These are phyloP conservation scores for Notothenia coriiceps DNA, from an alignment of 2,113 vertebrate genomes.

Conservation along the genomic window DNA sequence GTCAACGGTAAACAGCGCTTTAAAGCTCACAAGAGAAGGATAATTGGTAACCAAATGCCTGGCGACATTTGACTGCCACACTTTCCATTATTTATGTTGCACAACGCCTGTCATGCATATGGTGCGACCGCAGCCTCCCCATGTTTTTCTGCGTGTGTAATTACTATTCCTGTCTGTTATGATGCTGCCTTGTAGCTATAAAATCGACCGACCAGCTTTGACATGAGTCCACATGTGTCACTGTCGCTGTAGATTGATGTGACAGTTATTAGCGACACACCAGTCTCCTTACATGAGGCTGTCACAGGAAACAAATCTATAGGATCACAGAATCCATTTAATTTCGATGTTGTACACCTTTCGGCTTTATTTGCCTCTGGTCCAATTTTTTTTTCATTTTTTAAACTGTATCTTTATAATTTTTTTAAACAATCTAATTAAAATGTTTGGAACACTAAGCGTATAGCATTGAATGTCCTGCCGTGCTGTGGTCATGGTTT, in stretches of 20 bases:
- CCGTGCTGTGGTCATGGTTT: background rate
- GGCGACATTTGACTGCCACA: constrained; percentile 65
- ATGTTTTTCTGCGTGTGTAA: constrained; percentile 52
- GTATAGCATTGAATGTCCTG: background rate
- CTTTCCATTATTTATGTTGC: constrained; percentile 58
- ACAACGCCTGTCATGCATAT: constrained; percentile 63
- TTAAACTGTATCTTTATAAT: background rate
- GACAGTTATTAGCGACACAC: constrained; percentile 43
- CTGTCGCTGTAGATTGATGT: constrained; percentile 46
- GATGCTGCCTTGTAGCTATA: constrained; percentile 50
- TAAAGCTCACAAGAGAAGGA: constrained; percentile 70
- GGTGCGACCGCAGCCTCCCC: constrained; percentile 47
- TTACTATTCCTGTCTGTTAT: constrained; percentile 60
- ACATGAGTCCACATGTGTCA: constrained; percentile 48
- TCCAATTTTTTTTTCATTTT: constrained; percentile 3
- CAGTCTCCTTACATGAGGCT: constrained; percentile 5
- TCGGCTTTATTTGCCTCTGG: background rate
- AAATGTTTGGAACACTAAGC: background rate
- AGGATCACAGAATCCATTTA: background rate
- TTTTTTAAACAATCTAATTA: background rate
- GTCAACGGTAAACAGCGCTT: constrained; percentile 71
- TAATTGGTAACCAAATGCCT: constrained; percentile 77
- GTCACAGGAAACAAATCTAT: constrained; percentile 1
- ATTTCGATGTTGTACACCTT: background rate
- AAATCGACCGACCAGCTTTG: constrained; percentile 40